phyloP scores from a whole-genome alignment of 2,113 vertebrate genomes.

The Tauraco erythrolophus region DNA sequence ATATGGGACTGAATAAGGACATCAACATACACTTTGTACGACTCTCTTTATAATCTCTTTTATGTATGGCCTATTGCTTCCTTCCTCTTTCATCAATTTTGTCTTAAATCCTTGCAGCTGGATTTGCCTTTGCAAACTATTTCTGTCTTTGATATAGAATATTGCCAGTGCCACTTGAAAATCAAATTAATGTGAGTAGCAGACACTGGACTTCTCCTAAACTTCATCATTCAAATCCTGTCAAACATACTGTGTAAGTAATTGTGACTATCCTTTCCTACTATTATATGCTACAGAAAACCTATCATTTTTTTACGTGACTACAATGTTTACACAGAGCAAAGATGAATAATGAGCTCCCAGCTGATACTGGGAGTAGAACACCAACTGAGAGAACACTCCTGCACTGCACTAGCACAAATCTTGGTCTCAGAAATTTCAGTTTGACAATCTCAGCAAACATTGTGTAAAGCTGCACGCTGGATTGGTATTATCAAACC shows the following conservation, averaged over 20 bases:
- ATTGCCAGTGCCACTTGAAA: neutral
- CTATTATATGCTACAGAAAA: neutral
- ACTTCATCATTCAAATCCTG: neutral
- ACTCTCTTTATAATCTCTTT: neutral
- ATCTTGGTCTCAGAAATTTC: neutral
- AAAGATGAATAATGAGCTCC: neutral
- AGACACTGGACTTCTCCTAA: neutral
- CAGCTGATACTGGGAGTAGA: neutral
- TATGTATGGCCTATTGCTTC: neutral
- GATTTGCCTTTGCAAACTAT: neutral
- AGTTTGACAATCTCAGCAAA: neutral
- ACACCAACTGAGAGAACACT: neutral
- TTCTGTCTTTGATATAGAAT: neutral
- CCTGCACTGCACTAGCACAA: neutral
- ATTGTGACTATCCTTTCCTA: neutral
- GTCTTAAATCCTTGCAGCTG: neutral
- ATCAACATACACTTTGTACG: neutral
- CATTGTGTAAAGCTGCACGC: neutral
- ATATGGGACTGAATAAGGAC: neutral
- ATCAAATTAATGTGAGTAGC: neutral
- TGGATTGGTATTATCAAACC: neutral
- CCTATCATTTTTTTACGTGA: neutral
- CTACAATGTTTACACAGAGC: neutral
- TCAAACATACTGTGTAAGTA: neutral
- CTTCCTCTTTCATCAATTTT: neutral